Evolutionary conservation across 1,140 invertebrate species (phyloP).

Genomic region (Gryllus bimaculatus): DNA sequence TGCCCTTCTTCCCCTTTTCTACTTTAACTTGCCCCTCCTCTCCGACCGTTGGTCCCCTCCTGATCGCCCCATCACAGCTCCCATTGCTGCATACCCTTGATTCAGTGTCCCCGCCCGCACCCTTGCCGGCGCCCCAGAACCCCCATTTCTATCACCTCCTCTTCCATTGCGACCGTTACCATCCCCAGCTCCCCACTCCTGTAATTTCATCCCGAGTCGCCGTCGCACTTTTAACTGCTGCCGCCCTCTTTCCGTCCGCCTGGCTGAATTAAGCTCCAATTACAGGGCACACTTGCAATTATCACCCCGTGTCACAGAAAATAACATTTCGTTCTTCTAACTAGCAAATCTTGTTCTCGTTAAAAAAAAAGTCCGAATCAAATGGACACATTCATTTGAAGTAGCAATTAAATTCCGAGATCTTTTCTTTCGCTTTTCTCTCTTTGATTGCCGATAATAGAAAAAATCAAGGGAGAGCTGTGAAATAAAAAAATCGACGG

Average conservation of each 20-base stretch:
- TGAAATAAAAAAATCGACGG: background rate
- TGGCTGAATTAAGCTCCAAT: background rate
- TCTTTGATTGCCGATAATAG: background rate
- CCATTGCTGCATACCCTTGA: no score
- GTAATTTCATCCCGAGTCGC: background rate
- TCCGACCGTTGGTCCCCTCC: no score
- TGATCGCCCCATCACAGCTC: no score
- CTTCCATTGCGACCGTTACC: background rate
- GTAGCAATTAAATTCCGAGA: background rate
- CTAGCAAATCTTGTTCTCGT: slow-evolving; percentile 4
- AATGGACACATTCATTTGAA: slow-evolving; percentile 1
- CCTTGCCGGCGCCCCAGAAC: no score
- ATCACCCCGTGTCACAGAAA: slow-evolving; percentile 3
- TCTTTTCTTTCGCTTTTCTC: background rate
- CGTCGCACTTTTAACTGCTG: background rate
- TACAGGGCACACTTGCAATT: background rate
- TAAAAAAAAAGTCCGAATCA: background rate
- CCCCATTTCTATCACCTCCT: background rate
- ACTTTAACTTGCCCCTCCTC: no score
- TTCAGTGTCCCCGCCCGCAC: no score
- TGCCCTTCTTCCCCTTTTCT: no score
- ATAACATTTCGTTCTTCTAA: slow-evolving; percentile 1
- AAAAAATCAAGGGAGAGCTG: background rate
- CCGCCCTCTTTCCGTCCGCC: background rate
- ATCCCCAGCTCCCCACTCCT: background rate